phyloP scores from a whole-genome alignment of 2,888 invertebrate species.

The Shargacucullia verbasci region DNA sequence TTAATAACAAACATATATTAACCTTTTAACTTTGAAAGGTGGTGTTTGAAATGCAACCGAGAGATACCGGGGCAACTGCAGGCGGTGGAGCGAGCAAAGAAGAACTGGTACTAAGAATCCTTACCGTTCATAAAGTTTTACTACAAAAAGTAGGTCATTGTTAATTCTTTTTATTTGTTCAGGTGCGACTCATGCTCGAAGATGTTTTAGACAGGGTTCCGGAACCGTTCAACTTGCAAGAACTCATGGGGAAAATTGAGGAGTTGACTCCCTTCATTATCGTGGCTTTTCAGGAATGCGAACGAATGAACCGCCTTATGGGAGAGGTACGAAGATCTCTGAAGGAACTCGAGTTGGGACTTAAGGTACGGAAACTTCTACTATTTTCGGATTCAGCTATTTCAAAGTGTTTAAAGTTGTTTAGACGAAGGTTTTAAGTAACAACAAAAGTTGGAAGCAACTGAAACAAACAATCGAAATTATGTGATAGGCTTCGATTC shows the following conservation, averaged over 20 bases:
- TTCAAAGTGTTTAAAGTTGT: too few species aligned
- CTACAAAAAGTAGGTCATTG: background rate
- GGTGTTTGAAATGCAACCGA: conserved; percentile 96
- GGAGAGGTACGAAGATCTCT: conserved; percentile 94
- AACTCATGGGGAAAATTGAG: conserved; percentile 95
- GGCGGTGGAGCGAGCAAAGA: conserved; percentile 93
- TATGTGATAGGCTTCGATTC: too few species aligned
- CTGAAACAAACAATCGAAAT: too few species aligned
- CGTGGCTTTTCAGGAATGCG: conserved; percentile 97
- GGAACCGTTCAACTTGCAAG: conserved; percentile 95
- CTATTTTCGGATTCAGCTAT: too few species aligned
- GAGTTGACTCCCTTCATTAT: conserved; percentile 97
- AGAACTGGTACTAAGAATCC: conserved; percentile 90
- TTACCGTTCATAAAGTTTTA: background rate
- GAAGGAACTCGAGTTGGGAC: conserved; percentile 95
- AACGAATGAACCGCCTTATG: conserved; percentile 97
- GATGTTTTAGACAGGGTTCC: conserved; percentile 97
- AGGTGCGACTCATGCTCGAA: conserved; percentile 93
- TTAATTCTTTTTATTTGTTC: conserved; percentile 17
- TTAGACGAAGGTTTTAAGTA: too few species aligned
- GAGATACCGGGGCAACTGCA: conserved; percentile 92
- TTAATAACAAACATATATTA: background rate
- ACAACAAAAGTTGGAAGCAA: too few species aligned
- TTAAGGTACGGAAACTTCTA: conserved; percentile 90
- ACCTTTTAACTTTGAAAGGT: conserved; percentile 64